Base-by-base conservation (phyloP, 1,140 invertebrate species). In the Papilio polyxenes region DNA sequence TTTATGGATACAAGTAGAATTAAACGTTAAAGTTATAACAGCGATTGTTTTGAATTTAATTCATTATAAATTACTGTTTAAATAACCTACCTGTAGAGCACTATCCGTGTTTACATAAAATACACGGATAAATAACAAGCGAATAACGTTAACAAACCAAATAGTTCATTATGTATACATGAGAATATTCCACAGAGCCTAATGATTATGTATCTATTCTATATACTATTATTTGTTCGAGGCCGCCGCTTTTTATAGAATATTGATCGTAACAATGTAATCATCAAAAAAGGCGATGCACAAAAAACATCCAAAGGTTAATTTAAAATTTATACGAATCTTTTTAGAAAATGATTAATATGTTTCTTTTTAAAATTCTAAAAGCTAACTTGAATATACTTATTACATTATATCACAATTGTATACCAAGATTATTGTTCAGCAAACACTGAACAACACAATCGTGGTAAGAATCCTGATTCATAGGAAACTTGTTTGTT, bases 141-240 rank as follows among this genome's bases (percentile, higher is more conserved):
- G 17, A 7, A 72, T 72, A 72, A 40, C 65, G 31, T 72, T 37
- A 72, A 37, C 6, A 72, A 72, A 72, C 23, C 31, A n/a, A 15
- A 37, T 40, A 37, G 10, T 31, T 37, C 8, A 65, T 65, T 72
- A 37, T 72, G 23, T 37, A 72, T 72, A 72, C 13, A 72, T 37
- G 13, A 72, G 65, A 37, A 72, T 72, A 72, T 37, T 72, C 65
- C 65, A 37, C 65, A 72, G 3, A 65, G 31, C 8, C 11, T 72
- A 20, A 20, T 59, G n/a, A 69, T 23, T 69, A 31, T 69, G 62
- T 69, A 72, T 72, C 37, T 72, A 72, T 72, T 37, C 65, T 72
- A 40, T 72, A 13, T 72, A 72, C 65, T 72, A 72, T 72, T 13
- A 72, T 40, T 72, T 37, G 31, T 72, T 72, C 65, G 65, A 72